phyloP scores from a whole-genome alignment of 2,797 vertebrate genomes.

The Onychomys arenicola region DNA sequence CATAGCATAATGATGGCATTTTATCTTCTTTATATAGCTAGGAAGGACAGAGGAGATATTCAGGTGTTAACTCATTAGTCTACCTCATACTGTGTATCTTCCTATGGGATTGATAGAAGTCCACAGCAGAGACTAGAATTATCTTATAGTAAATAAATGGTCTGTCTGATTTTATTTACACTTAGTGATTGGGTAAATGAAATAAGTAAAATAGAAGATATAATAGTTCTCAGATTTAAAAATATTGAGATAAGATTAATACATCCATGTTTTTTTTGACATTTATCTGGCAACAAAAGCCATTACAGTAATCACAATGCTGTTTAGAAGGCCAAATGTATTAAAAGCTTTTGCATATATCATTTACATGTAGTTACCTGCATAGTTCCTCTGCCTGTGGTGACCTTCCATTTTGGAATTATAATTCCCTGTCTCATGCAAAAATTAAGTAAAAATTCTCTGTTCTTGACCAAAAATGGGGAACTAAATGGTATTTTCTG shows the following conservation, averaged over 20 bases:
- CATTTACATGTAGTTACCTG: slow-evolving; percentile 34
- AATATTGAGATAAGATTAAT: slow-evolving; percentile 62
- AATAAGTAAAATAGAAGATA: slow-evolving; percentile 56
- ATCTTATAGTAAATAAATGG: slow-evolving; percentile 52
- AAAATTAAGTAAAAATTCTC: slow-evolving; percentile 51
- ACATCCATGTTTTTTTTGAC: slow-evolving; percentile 51
- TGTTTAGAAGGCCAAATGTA: slow-evolving; percentile 39
- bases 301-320: slow-evolving; percentile 63
- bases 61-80: slow-evolving; percentile 4
- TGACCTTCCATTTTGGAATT: slow-evolving; percentile 41
- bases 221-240: slow-evolving; percentile 61
- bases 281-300: slow-evolving; percentile 65
- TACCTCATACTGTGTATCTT: slow-evolving; percentile 30
- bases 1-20: slow-evolving; percentile 25
- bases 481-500: neutral
- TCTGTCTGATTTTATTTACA: slow-evolving; percentile 65
- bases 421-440: slow-evolving; percentile 14
- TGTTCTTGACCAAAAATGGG: neutral
- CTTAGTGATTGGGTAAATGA: slow-evolving; percentile 64
- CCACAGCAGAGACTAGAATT: slow-evolving; percentile 8
- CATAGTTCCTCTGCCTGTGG: slow-evolving; percentile 19
- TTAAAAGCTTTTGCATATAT: slow-evolving; percentile 52
- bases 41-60: neutral
- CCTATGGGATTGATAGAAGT: neutral
- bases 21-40: slow-evolving; percentile 28